Evolutionary conservation across 2,797 vertebrate genomes (phyloP).

Genomic region (Protosalanx chinensis): DNA sequence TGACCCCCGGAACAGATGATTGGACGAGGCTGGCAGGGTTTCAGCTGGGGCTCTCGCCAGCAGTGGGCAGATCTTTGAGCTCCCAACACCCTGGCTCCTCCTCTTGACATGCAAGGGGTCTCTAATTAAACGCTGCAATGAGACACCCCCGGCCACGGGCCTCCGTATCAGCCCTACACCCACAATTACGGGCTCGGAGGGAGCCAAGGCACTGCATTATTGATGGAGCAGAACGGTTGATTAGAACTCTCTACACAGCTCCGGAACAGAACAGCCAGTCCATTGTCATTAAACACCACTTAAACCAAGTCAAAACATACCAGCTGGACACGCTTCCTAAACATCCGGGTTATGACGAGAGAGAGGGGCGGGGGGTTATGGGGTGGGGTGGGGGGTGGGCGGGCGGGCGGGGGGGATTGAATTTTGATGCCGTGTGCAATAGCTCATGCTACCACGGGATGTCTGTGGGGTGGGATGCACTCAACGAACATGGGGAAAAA

Average conservation of each 20-base stretch:
- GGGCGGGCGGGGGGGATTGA: conserved; percentile 43
- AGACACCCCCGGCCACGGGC: conserved; percentile 60
- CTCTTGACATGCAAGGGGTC: conserved; percentile 64
- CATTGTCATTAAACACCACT: conserved; percentile 76
- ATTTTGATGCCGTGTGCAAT: conserved; percentile 56
- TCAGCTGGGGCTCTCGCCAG: conserved; percentile 57
- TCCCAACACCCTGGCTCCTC: conserved; percentile 60
- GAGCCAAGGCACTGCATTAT: conserved; percentile 73
- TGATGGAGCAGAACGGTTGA: conserved; percentile 75
- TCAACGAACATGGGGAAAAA: conserved; percentile 35
- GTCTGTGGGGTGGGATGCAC: conserved; percentile 20
- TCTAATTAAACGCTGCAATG: conserved; percentile 74
- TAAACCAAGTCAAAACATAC: conserved; percentile 74
- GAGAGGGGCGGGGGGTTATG: not conserved
- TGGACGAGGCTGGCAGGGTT: conserved; percentile 43
- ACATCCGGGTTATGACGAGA: conserved; percentile 65
- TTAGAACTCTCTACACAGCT: conserved; percentile 72
- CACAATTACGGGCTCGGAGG: conserved; percentile 69
- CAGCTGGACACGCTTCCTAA: conserved; percentile 66
- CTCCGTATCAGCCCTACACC: conserved; percentile 65
- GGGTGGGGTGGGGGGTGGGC: conserved; percentile 10
- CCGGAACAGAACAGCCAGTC: conserved; percentile 67
- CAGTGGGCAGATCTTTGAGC: conserved; percentile 46
- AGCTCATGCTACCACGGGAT: conserved; percentile 36
- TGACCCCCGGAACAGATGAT: not conserved